Percentiles rank a stretch among this genome's conserved stretches.
phyloP scores from a whole-genome alignment of 2,888 invertebrate genomes.

The Drosophila prolongata region DNA sequence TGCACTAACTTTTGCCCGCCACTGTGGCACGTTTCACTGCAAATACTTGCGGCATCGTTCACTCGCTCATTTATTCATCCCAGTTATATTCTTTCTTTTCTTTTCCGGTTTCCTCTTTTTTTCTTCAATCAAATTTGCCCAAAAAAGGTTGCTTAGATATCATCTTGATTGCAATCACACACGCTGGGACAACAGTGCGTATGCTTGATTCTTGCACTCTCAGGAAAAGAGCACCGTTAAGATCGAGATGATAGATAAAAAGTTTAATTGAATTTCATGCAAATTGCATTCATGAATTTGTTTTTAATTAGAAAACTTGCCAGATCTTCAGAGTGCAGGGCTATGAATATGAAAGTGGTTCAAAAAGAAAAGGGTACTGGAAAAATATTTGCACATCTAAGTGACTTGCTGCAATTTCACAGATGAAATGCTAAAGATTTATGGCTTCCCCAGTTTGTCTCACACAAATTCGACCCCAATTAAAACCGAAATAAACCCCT shows the following conservation, averaged over 20 bases:
- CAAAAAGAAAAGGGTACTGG: neutral
- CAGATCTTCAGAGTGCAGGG: conserved; percentile 8
- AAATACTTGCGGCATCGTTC: conserved; percentile 36
- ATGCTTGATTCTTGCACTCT: conserved; percentile 58
- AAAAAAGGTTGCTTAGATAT: conserved; percentile 24
- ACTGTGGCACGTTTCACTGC: conserved; percentile 35
- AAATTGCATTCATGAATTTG: conserved; percentile 64
- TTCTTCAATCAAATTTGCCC: conserved; percentile 8
- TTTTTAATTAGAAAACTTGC: conserved; percentile 67
- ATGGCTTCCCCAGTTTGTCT: conserved; percentile 15
- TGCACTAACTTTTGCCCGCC: conserved; percentile 34
- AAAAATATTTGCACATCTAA: conserved; percentile 21
- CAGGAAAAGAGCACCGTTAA: neutral
- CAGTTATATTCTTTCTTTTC: conserved; percentile 9
- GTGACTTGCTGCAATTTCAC: conserved; percentile 11
- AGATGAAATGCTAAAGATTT: conserved; percentile 24
- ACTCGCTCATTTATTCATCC: conserved; percentile 32
- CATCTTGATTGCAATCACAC: conserved; percentile 59
- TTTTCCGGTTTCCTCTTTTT: neutral
- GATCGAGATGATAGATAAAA: conserved; percentile 53
- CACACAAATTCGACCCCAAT: conserved; percentile 18
- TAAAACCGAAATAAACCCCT: conserved; percentile 19
- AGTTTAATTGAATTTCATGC: conserved; percentile 75
- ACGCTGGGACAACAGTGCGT: conserved; percentile 62
- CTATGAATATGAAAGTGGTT: conserved; percentile 32